phyloP scores from a whole-genome alignment of 2,888 invertebrate species.

The Apotomis turbidana region DNA sequence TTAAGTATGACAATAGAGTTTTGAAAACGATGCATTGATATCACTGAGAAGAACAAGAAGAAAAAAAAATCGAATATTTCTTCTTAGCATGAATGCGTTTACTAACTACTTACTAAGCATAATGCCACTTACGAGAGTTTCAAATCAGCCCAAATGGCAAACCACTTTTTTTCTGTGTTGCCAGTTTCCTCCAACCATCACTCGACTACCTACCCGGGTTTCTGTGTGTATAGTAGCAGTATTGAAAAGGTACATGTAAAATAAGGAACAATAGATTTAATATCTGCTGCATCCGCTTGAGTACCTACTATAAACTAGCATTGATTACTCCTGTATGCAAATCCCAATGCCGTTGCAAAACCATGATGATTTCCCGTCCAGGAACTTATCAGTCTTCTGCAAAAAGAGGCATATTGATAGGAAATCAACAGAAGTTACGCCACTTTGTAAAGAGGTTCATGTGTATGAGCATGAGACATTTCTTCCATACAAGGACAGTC shows the following conservation, averaged over 20 bases:
- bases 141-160: no score
- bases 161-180: no score
- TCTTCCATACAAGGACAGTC: constrained; percentile 72
- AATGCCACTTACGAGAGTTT: no score
- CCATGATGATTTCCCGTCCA: constrained; percentile 15
- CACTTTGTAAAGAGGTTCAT: not conserved
- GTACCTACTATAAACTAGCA: constrained; percentile 7
- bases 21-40: no score
- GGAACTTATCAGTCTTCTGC: constrained; percentile 8
- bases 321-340: constrained; percentile 26
- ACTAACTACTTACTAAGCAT: no score
- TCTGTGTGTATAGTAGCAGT: no score
- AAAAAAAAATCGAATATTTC: no score
- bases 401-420: constrained; percentile 5
- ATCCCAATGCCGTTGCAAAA: constrained; percentile 19
- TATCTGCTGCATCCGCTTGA: constrained; percentile 2
- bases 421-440: not conserved
- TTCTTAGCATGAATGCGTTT: no score
- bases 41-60: no score
- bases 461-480: constrained; percentile 61
- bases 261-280: not conserved
- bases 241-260: not conserved
- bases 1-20: not conserved
- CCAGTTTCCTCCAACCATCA: no score
- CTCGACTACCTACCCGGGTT: no score